Percentiles rank a stretch among this genome's conserved stretches.
Conservation (phyloP, 30 jellyfish, hydroid and myxozoan genomes). For the Rhopilema esculentum region DNA sequence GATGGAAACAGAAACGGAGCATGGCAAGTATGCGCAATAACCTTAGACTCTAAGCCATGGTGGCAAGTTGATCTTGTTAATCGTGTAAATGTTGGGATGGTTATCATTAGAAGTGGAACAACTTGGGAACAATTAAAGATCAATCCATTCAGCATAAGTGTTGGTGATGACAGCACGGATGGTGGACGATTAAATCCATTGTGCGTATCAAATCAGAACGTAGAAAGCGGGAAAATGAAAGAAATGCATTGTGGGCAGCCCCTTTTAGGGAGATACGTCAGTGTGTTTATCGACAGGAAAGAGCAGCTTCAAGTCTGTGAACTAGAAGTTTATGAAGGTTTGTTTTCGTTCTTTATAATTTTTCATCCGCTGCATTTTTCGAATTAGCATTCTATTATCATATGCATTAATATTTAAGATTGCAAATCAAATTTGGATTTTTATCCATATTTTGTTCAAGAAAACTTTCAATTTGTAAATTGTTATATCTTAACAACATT, state of each 20-base stretch:
- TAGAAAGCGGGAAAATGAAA: background rate
- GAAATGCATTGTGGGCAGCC: background rate
- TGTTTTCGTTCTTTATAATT: background rate
- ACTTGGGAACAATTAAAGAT: background rate
- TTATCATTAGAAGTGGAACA: background rate
- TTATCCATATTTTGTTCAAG: too few relatives aligned
- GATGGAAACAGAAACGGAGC: constrained; percentile 16
- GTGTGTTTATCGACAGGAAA: background rate
- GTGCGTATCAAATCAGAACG: background rate
- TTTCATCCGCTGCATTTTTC: background rate
- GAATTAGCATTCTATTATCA: too few relatives aligned
- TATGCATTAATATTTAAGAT: too few relatives aligned
- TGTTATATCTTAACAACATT: too few relatives aligned
- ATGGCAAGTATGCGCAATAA: background rate
- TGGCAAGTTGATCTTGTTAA: background rate
- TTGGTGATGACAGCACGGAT: constrained; percentile 1
- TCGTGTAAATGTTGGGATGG: background rate
- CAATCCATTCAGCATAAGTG: background rate
- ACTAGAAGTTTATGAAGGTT: background rate
- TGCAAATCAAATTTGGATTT: too few relatives aligned
- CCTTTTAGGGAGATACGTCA: background rate
- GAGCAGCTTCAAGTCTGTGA: background rate
- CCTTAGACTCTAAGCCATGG: background rate
- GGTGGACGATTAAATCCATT: background rate
- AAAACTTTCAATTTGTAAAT: too few relatives aligned